Evolutionary conservation across 2,888 invertebrate genomes (phyloP).

Genomic region (Trichogramma dendrolimi): DNA sequence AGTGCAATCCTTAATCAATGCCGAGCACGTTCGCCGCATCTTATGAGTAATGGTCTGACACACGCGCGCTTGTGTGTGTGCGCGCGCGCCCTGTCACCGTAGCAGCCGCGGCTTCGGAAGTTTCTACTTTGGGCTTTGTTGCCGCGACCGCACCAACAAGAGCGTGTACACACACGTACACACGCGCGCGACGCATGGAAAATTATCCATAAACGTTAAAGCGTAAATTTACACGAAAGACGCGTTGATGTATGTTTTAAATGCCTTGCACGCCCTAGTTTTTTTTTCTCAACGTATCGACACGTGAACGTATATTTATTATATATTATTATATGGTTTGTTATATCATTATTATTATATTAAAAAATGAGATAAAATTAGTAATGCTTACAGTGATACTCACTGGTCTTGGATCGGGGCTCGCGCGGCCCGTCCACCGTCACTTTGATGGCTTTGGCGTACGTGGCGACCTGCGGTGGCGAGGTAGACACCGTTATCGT

Average conservation of each 20-base stretch:
- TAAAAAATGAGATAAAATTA: slow-evolving; percentile 21
- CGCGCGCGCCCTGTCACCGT: too few relatives aligned
- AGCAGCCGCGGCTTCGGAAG: too few relatives aligned
- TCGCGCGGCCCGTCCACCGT: slow-evolving; percentile 97
- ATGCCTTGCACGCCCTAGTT: too few relatives aligned
- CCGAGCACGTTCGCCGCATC: slow-evolving; percentile 38
- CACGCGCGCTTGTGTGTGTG: too few relatives aligned
- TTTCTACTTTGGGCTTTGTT: too few relatives aligned
- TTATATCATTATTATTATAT: slow-evolving; percentile 1
- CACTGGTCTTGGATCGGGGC: slow-evolving; percentile 89
- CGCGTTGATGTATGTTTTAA: too few relatives aligned
- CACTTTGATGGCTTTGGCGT: slow-evolving; percentile 95
- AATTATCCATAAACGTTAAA: too few relatives aligned
- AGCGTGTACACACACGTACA: too few relatives aligned
- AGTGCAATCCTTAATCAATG: slow-evolving; percentile 49
- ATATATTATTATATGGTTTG: not conserved
- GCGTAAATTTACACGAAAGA: too few relatives aligned
- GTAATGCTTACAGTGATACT: slow-evolving; percentile 58
- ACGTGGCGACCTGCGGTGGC: slow-evolving; percentile 94
- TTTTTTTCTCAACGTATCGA: too few relatives aligned
- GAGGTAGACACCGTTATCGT: slow-evolving; percentile 91
- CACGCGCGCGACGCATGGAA: too few relatives aligned
- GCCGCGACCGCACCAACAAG: too few relatives aligned
- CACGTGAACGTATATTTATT: not conserved
- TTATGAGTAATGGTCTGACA: slow-evolving; percentile 46